These are phyloP conservation scores for Enteromius paludinosus DNA, from an alignment of 2,797 vertebrate species.

Conservation along the genomic window DNA sequence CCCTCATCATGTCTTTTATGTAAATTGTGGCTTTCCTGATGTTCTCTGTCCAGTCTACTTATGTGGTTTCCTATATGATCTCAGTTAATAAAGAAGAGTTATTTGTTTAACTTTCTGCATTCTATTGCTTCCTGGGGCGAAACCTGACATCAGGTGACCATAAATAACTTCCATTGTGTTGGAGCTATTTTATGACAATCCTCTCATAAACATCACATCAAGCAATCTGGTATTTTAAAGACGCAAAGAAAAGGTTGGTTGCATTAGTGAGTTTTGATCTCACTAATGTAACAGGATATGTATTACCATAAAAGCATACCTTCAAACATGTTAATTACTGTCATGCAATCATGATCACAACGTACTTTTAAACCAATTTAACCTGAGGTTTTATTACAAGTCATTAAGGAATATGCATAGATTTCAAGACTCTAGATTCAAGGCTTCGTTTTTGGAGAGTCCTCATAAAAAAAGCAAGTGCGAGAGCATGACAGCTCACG, in stretches of 20 bases:
- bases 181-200: background rate
- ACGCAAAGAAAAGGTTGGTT: background rate
- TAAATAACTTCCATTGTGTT: background rate
- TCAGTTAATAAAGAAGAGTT: too few relatives aligned
- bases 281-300: conserved; percentile 14
- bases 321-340: conserved; percentile 11
- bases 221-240: conserved; percentile 5
- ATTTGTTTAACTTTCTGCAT: too few relatives aligned
- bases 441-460: conserved; percentile 15
- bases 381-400: conserved; percentile 5
- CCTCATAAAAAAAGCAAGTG: conserved; percentile 17
- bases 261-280: background rate
- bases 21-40: too few relatives aligned
- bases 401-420: background rate
- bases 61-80: too few relatives aligned
- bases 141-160: background rate
- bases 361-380: conserved; percentile 15
- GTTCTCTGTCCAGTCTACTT: too few relatives aligned
- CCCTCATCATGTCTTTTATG: too few relatives aligned
- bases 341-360: background rate
- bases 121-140: too few relatives aligned
- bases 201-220: conserved; percentile 10
- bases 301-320: conserved; percentile 14
- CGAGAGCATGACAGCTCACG: background rate
- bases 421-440: background rate